phyloP scores from a whole-genome alignment of 2,888 invertebrate genomes.

The Oasisia sp. region DNA sequence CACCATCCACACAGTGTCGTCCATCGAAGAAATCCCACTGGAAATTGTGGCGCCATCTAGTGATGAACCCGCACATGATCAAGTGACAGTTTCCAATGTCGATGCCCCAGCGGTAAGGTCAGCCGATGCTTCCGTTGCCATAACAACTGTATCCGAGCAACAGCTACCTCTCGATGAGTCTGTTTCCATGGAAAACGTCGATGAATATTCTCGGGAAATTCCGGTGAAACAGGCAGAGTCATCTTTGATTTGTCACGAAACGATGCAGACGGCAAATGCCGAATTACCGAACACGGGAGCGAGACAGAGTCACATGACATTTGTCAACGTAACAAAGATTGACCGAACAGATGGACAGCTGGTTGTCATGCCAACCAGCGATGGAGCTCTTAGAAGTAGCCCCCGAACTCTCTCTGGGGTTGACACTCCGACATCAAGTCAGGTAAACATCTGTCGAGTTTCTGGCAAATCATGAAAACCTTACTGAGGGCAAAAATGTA shows the following conservation, averaged over 20 bases:
- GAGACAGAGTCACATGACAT: neutral
- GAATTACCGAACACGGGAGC: neutral
- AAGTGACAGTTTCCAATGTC: neutral
- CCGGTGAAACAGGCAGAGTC: neutral
- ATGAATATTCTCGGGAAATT: neutral
- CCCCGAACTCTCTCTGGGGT: neutral
- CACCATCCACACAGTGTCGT: neutral
- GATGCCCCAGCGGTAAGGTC: neutral
- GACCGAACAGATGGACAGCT: neutral
- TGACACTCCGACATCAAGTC: neutral
- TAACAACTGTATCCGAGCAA: slow-evolving; percentile 9
- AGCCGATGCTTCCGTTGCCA: neutral
- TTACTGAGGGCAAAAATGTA: neutral
- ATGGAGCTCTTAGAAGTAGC: neutral
- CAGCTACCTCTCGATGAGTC: neutral
- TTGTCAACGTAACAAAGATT: neutral
- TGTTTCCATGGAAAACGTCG: neutral
- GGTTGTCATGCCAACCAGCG: neutral
- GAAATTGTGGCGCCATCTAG: neutral
- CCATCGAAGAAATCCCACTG: neutral
- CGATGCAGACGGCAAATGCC: neutral
- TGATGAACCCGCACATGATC: neutral
- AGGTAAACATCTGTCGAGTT: neutral
- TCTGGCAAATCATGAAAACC: neutral
- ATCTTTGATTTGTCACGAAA: neutral